A percentile compares a stretch with the other conserved stretches of the same genome.
phyloP scores from a whole-genome alignment of 2,113 vertebrate species.

The Andinoacara biseriatus region DNA sequence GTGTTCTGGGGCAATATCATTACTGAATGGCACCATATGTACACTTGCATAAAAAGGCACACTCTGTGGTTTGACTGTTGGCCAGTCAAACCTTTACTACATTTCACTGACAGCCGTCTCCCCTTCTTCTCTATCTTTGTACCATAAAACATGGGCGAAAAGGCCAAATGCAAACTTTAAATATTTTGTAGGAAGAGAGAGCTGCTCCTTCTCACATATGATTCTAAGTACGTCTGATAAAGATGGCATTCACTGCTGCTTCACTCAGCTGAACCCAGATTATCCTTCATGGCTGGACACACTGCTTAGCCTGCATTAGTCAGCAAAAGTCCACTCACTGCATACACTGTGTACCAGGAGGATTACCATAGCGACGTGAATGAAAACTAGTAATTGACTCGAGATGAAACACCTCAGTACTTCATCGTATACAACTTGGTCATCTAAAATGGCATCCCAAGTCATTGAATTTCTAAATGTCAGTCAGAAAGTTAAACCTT shows the following conservation, averaged over 20 bases:
- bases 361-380: not conserved
- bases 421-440: not conserved
- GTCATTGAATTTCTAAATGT: not conserved
- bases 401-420: not conserved
- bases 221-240: not conserved
- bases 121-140: not conserved
- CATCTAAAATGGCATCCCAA: not conserved
- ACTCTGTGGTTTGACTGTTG: not conserved
- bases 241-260: conserved; percentile 27
- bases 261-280: conserved; percentile 17
- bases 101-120: not conserved
- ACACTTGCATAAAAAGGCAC: not conserved
- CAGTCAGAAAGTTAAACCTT: not conserved
- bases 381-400: not conserved
- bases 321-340: not conserved
- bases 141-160: not conserved
- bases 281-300: not conserved
- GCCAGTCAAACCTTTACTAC: not conserved
- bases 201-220: not conserved
- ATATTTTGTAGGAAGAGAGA: not conserved
- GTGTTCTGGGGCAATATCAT: not conserved
- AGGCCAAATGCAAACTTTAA: not conserved
- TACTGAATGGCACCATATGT: not conserved
- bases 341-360: not conserved
- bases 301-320: not conserved